phyloP scores from a whole-genome alignment of 1,140 invertebrate species.

The Drosophila sproati region DNA sequence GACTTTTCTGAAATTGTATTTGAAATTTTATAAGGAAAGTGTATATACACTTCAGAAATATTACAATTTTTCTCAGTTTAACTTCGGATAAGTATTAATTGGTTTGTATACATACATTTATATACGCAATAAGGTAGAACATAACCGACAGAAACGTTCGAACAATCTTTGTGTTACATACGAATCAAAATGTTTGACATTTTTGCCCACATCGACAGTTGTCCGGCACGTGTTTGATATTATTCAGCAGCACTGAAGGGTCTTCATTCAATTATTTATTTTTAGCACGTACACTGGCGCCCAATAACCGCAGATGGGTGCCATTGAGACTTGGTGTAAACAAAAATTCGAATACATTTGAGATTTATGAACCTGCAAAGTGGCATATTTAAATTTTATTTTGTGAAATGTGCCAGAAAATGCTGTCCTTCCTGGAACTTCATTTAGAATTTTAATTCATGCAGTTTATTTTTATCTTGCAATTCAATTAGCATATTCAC shows the following conservation, averaged over 20 bases:
- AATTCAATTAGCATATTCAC: constrained; percentile 30
- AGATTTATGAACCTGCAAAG: constrained; percentile 46
- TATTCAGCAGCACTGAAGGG: constrained; percentile 37
- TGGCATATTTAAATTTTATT: constrained; percentile 46
- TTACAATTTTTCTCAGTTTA: no score
- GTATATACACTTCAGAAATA: no score
- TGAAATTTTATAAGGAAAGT: no score
- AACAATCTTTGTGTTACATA: constrained; percentile 55
- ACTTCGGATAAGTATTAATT: no score
- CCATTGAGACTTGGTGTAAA: constrained; percentile 38
- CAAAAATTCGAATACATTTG: constrained; percentile 35
- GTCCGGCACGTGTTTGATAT: constrained; percentile 45
- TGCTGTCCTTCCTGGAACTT: constrained; percentile 13
- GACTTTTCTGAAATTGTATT: no score
- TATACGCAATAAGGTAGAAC: neutral
- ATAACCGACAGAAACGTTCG: neutral
- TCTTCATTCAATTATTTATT: constrained; percentile 44
- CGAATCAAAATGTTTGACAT: constrained; percentile 53
- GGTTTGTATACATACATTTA: no score
- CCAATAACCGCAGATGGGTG: constrained; percentile 44
- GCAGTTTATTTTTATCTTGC: neutral
- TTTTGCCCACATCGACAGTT: constrained; percentile 31
- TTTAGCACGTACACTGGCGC: constrained; percentile 52
- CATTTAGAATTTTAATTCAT: constrained; percentile 17
- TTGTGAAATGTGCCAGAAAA: constrained; percentile 26